phyloP scores from a whole-genome alignment of 2,888 invertebrate species.

The Plebejus argus region DNA sequence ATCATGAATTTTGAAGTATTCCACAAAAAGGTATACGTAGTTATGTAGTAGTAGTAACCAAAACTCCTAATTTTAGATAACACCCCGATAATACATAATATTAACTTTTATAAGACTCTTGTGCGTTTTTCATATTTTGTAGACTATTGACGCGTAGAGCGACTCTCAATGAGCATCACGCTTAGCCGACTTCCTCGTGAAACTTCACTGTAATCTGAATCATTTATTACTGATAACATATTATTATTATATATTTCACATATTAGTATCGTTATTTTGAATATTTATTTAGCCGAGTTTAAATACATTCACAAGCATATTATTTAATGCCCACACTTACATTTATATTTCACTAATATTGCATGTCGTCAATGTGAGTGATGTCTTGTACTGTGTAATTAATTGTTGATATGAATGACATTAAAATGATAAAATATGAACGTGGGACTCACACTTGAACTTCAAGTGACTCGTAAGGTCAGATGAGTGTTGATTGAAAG shows the following conservation, averaged over 20 bases:
- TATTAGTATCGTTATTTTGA: background rate
- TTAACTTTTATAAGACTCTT: too few species aligned
- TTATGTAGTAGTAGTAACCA: background rate
- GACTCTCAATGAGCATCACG: too few species aligned
- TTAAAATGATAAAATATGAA: background rate
- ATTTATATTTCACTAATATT: background rate
- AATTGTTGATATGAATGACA: slow-evolving; percentile 7
- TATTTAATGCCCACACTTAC: background rate
- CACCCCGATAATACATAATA: too few species aligned
- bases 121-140: too few species aligned
- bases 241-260: too few species aligned
- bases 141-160: too few species aligned
- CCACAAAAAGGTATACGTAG: background rate
- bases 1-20: background rate
- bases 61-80: too few species aligned
- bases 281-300: background rate
- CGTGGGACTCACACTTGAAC: background rate
- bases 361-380: slow-evolving; percentile 8
- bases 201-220: too few species aligned
- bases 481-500: background rate
- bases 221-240: too few species aligned
- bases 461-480: background rate
- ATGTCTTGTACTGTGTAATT: background rate
- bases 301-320: background rate
- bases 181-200: too few species aligned